Evolutionary conservation across 2,888 invertebrate genomes (phyloP), one percentile per base, ranked within the genome.

Genomic region (Leuctra nigra): DNA sequence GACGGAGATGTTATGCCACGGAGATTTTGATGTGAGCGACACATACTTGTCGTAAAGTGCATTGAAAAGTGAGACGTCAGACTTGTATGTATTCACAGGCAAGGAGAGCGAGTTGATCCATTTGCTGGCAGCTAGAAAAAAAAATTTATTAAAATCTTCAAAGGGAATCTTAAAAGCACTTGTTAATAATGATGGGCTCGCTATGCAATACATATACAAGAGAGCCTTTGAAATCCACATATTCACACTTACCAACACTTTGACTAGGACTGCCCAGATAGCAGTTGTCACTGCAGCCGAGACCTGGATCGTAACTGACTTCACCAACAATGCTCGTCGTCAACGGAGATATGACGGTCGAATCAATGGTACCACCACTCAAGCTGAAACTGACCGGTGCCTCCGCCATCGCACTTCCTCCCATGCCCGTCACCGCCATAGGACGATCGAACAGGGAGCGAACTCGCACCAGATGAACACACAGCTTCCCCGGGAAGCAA

Each of bases 401-500:
- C 70, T 85, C 83, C 23, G 82, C 69, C 78, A 44, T 16, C 44
- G 23, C 44, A 81, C 20, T 36, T 1, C 57, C 73, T 71, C 79
- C 71, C 39, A 90, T 79, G 61, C 78, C 72, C 55, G 81, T 79
- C 46, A 94, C 83, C 62, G 83, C 82, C 87, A 96, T 90, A 53
- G 83, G 79, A 66, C 86, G 82, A 63, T 82, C 75, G 75, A 92
- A 93, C 4, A 85, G 84, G 65, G 89, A 93, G 67, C 88, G 84
- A 61, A 94, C 80, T 68, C 84, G 81, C 59, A 96, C 75, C 64
- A 86, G 84, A 65, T 86, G 83, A 52, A 80, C 79, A 67, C 88
- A 88, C 62, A 86, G 78, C 72, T 86, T 89, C 61, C 86, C 89
- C 61, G 89, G 91, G 77, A 89, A 91, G 66, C 87, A 87, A 69